Percentiles rank a stretch among this genome's conserved stretches.
phyloP scores from a whole-genome alignment of 2,888 invertebrate species.

The Mayetiola destructor region DNA sequence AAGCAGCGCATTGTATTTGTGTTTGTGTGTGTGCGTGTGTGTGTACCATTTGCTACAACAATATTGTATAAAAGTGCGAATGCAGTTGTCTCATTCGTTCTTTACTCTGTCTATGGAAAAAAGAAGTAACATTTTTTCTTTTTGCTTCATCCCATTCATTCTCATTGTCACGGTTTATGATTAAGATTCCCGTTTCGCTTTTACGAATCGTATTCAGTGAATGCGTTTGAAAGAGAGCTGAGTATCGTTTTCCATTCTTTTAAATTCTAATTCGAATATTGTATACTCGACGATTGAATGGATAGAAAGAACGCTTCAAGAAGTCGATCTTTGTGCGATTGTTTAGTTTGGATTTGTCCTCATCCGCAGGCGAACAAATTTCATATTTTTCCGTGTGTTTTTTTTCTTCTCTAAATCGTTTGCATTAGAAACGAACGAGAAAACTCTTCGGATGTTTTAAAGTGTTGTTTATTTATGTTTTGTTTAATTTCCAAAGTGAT shows the following conservation, averaged over 20 bases:
- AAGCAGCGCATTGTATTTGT: background rate
- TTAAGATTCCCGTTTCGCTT: background rate
- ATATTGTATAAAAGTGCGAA: background rate
- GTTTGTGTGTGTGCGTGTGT: background rate
- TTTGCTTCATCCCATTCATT: background rate
- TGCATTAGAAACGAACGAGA: no score
- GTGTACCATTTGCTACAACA: background rate
- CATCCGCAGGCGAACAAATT: background rate
- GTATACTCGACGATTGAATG: background rate
- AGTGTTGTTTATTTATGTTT: no score
- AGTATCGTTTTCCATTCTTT: background rate
- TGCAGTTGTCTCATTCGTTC: constrained; percentile 4
- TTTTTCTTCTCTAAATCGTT: no score
- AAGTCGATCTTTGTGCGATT: no score
- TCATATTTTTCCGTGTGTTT: no score
- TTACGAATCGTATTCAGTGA: no score
- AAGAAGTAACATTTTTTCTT: background rate
- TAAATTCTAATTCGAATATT: constrained; percentile 6
- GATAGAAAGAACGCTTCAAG: no score
- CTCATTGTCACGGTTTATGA: no score
- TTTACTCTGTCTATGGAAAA: background rate
- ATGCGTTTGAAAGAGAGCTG: constrained; percentile 2
- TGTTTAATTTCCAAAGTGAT: no score
- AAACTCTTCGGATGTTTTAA: no score
- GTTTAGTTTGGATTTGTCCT: constrained; percentile 8